phyloP scores from a whole-genome alignment of 1,140 invertebrate genomes.

The Homarus americanus region DNA sequence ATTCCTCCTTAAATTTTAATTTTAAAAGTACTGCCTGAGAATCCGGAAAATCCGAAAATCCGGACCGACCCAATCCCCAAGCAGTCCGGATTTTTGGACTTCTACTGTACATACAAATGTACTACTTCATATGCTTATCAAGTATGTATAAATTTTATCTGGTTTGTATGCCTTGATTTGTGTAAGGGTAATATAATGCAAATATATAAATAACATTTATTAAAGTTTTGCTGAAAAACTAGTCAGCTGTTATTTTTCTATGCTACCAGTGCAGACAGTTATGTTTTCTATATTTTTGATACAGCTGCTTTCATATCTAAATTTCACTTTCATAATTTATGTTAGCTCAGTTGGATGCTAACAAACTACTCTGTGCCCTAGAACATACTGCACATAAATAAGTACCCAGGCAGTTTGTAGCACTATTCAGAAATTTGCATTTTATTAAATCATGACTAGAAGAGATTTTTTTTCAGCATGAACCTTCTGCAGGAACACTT shows the following conservation, averaged over 20 bases:
- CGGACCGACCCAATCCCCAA: too few species aligned
- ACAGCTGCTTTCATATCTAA: background rate
- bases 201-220: conserved; percentile 3
- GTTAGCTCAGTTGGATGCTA: conserved; percentile 4
- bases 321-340: background rate
- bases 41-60: too few species aligned
- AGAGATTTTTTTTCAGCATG: background rate
- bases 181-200: background rate
- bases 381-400: background rate
- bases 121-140: too few species aligned
- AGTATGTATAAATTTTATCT: too few species aligned
- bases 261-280: conserved; percentile 12
- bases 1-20: too few species aligned
- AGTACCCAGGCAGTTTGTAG: background rate
- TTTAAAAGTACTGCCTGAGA: too few species aligned
- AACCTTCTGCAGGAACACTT: background rate
- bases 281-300: background rate
- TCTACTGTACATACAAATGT: too few species aligned
- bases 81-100: too few species aligned
- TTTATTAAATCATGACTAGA: background rate
- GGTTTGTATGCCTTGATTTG: too few species aligned
- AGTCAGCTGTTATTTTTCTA: background rate
- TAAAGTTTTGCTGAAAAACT: background rate
- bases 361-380: background rate
- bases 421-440: background rate